These are phyloP conservation scores for Habropoda laboriosa DNA, from an alignment of 1,140 invertebrate species.

Conservation along the genomic window DNA sequence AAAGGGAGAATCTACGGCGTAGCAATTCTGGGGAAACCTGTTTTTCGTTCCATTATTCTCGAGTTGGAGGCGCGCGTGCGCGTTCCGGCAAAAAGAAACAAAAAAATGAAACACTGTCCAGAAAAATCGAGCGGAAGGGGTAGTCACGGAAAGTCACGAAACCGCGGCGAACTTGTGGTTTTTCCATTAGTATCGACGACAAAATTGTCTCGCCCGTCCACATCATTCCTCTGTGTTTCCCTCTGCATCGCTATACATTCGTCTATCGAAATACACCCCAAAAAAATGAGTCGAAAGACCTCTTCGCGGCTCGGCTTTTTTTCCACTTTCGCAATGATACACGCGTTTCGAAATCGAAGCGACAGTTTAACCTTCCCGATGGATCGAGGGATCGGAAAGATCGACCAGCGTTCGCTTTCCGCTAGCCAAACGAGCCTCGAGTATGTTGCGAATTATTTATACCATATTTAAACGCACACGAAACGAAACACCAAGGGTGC, in stretches of 20 bases:
- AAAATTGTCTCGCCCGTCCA: conserved; percentile 7
- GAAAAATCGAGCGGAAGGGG: neutral
- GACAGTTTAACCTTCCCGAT: conserved; percentile 44
- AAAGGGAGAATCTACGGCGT: neutral
- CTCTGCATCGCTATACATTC: neutral
- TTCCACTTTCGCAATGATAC: conserved; percentile 1
- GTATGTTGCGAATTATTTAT: neutral
- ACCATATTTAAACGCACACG: conserved; percentile 9
- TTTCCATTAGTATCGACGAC: neutral
- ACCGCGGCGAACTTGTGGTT: neutral
- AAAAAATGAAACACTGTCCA: conserved; percentile 13
- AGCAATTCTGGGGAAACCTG: neutral
- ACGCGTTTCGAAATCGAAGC: conserved; percentile 31
- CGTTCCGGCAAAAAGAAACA: neutral
- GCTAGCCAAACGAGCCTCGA: neutral
- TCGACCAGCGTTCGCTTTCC: conserved; percentile 1
- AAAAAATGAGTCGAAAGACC: neutral
- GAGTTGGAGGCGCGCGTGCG: neutral
- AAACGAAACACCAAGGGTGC: conserved; percentile 1
- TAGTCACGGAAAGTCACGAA: neutral
- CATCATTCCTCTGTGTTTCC: neutral
- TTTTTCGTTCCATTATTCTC: neutral
- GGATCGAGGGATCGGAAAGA: neutral
- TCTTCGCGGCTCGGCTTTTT: neutral
- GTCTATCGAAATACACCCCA: neutral